Percentiles rank a stretch among this genome's conserved stretches.
Evolutionary conservation across 2,797 vertebrate species (phyloP).

Genomic region (Mormyrus proboscirostris): DNA sequence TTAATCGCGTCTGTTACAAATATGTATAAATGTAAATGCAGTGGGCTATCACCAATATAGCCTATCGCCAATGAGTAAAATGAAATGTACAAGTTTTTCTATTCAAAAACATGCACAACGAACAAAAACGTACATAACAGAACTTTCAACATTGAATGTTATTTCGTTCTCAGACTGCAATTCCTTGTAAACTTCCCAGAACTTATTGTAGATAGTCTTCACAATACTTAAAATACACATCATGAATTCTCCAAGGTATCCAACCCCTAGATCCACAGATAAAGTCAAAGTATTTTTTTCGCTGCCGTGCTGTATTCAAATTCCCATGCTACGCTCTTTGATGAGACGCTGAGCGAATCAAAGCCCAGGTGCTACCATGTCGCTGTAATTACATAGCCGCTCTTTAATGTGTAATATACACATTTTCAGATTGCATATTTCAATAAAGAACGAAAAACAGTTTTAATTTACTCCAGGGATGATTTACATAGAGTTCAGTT

Average conservation of each 20-base stretch:
- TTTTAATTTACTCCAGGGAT: constrained; percentile 57
- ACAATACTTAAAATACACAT: neutral
- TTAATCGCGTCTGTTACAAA: neutral
- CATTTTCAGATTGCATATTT: constrained; percentile 63
- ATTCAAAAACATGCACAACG: neutral
- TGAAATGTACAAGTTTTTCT: neutral
- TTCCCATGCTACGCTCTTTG: constrained; percentile 99
- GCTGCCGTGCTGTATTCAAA: constrained; percentile 53
- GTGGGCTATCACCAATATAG: neutral
- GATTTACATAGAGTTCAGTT: constrained; percentile 74
- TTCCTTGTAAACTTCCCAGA: neutral
- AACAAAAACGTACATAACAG: neutral
- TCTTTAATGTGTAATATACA: constrained; percentile 63
- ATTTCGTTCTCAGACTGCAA: neutral
- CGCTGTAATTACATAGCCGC: constrained; percentile 88
- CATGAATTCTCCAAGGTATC: neutral
- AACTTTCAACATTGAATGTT: neutral
- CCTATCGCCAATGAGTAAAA: neutral
- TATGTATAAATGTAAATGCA: neutral
- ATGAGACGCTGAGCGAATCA: constrained; percentile 96
- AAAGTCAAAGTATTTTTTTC: constrained; percentile 28
- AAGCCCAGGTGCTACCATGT: constrained; percentile 95
- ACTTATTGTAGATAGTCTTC: neutral
- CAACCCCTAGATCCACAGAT: neutral
- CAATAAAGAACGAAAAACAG: constrained; percentile 56